These are phyloP conservation scores for Cryptus viduatorius DNA, from an alignment of 2,888 invertebrate species.

Conservation along the genomic window DNA sequence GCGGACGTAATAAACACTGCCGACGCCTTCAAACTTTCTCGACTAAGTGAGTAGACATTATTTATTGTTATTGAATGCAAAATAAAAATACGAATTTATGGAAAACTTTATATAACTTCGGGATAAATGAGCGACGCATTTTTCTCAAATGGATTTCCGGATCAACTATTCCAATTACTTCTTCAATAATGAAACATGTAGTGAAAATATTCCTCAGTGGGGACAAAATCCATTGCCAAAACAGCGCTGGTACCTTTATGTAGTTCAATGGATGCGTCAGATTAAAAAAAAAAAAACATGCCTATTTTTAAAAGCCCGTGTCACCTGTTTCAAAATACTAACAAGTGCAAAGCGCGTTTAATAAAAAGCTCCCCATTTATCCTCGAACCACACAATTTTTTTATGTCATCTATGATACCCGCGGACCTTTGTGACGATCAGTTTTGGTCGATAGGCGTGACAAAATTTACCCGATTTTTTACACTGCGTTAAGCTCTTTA, in stretches of 20 bases:
- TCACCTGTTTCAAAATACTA: too few species aligned
- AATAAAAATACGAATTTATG: not conserved
- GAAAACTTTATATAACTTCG: not conserved
- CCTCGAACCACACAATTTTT: not conserved
- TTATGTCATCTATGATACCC: not conserved
- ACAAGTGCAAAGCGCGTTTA: too few species aligned
- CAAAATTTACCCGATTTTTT: not conserved
- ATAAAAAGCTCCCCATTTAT: not conserved
- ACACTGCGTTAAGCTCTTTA: not conserved
- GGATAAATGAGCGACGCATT: not conserved
- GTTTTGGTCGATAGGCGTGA: not conserved
- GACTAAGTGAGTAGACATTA: conserved; percentile 91
- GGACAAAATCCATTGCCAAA: too few species aligned
- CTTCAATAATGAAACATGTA: too few species aligned
- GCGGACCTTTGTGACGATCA: not conserved
- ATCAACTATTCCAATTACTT: too few species aligned
- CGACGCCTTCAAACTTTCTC: conserved; percentile 96
- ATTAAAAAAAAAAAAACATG: too few species aligned
- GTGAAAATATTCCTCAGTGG: too few species aligned
- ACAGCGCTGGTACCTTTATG: too few species aligned
- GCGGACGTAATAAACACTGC: conserved; percentile 97
- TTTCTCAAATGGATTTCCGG: too few species aligned
- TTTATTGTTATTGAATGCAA: not conserved
- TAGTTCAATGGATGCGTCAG: too few species aligned
- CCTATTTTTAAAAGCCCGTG: too few species aligned